These are phyloP conservation scores for Caenorhabditis sp. DNA, from an alignment of 2,888 invertebrate species.

Conservation along the genomic window DNA sequence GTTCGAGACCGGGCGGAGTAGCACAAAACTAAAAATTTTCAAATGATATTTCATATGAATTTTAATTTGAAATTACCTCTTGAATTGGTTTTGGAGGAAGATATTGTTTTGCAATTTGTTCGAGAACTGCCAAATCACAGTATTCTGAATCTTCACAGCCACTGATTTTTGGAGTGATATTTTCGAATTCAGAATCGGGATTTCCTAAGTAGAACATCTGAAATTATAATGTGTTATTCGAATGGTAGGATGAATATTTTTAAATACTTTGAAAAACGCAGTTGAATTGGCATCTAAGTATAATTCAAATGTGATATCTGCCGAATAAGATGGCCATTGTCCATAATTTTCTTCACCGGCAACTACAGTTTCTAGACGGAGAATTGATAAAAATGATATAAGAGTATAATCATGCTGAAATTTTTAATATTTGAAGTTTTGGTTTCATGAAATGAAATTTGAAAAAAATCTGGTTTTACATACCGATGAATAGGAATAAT, in stretches of 20 bases:
- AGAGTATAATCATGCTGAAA: background rate
- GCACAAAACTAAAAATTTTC: background rate
- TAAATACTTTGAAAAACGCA: background rate
- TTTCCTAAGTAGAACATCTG: no score
- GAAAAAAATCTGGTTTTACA: no score
- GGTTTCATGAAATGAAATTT: no score
- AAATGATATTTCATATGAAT: no score
- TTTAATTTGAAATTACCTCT: background rate
- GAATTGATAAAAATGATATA: background rate
- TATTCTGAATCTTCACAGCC: background rate
- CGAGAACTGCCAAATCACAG: background rate
- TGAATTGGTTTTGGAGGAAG: background rate
- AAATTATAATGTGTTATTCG: no score
- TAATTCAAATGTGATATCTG: background rate
- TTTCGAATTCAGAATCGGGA: background rate
- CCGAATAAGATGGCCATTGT: background rate
- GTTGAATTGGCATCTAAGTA: background rate
- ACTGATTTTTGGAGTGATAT: background rate
- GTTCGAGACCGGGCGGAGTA: background rate
- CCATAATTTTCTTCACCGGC: background rate
- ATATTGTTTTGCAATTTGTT: background rate
- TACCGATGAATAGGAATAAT: background rate
- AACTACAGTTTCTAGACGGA: background rate
- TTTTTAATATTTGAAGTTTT: no score
- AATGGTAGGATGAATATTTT: no score